These are phyloP conservation scores for Halictus ligatus DNA, from an alignment of 2,888 invertebrate genomes.

Conservation along the genomic window DNA sequence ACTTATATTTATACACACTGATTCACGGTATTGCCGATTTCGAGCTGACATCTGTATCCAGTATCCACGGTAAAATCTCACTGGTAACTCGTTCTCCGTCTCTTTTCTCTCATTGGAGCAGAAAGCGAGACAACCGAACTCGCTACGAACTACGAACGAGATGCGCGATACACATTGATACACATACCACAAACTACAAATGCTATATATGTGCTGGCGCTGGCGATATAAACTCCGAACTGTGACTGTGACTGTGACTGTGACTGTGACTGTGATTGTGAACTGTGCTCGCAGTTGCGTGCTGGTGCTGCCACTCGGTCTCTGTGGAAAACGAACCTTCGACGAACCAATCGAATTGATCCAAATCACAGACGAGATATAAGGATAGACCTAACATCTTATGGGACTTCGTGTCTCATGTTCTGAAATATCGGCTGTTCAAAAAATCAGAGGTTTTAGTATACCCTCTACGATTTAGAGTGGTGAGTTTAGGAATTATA, in stretches of 20 bases:
- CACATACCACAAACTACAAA: background rate
- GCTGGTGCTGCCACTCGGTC: too few relatives aligned
- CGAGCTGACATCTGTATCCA: conserved; percentile 67
- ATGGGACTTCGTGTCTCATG: too few relatives aligned
- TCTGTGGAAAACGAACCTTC: background rate
- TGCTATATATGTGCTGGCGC: background rate
- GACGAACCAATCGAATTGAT: background rate
- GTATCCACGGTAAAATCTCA: conserved; percentile 39
- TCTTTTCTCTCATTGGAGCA: background rate
- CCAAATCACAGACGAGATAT: too few relatives aligned
- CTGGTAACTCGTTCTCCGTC: conserved; percentile 19
- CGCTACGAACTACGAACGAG: background rate
- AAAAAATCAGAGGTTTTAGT: too few relatives aligned
- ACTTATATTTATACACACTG: conserved; percentile 30
- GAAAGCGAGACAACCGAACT: background rate
- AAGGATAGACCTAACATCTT: too few relatives aligned
- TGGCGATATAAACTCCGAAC: background rate
- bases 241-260: too few relatives aligned
- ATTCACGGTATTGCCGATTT: conserved; percentile 34
- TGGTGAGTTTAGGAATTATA: too few relatives aligned
- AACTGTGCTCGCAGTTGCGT: background rate
- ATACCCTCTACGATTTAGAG: too few relatives aligned
- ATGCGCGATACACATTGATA: background rate
- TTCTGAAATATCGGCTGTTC: too few relatives aligned
- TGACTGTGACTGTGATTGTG: background rate